Evolutionary conservation across 1,140 invertebrate genomes (phyloP), one percentile per base, ranked within the genome.

Genomic region (Lepidotrigona ventralis): DNA sequence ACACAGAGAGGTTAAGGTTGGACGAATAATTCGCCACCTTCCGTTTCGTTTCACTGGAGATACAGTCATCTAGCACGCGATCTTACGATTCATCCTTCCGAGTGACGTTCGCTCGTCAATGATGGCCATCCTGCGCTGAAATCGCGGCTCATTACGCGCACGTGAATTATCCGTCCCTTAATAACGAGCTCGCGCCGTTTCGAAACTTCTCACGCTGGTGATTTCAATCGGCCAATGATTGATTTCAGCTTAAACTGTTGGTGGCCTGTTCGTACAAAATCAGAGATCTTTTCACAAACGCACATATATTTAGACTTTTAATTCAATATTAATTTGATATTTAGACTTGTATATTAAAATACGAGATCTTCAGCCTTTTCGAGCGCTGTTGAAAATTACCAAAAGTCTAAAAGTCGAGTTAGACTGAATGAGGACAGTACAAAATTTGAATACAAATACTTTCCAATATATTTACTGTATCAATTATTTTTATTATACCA

Each of bases 11-110:
- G 75, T 66, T 71, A 80, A 74, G 83, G 71, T 73, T 77, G 78
- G 69, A 80, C 86, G 86, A 86, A 84, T 90, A 90, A 89, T 85
- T 86, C 85, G 82, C 75, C 83, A 85, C 80, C 88, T 90, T 90
- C 88, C 88, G 83, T 81, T 83, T 82, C 79, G 77, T 83, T 88
- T 81, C 70, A 79, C 66, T 54, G 21, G 69, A 86, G 86, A 90
- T 90, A 90, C 87, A 85, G 75, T 73, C 63, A 66, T 53, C 70
- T 58, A 66, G 72, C 91, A 92, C 88, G 91, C 91, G 87, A 91
- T 90, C 81, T 72, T 71, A 33, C 88, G 85, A 91, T 92, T 91
- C 91, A 91, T 91, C 84, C 80, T 85, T 39, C 46, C 64, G 63
- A 54, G 79, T 63, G 83, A 87, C 87, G 86, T 86, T 86, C 81